Base-by-base conservation (phyloP, 2,797 vertebrate species). In the Lateolabrax maculatus region DNA sequence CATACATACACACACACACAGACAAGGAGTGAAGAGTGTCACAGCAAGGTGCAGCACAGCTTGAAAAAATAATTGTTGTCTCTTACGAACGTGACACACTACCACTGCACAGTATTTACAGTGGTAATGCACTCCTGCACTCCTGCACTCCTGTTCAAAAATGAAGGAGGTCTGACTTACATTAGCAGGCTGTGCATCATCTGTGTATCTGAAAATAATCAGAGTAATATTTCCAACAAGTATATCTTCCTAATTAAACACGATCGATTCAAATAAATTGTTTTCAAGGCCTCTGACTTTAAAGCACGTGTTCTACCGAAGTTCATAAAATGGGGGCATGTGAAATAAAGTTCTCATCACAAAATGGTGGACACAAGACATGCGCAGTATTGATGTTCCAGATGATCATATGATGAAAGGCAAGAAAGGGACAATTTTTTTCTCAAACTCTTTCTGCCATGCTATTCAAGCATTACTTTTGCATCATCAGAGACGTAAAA, bases 331-430 rank as follows among this genome's bases (percentile, higher is more conserved):
- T 93, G 93, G 94, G 81, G 85, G 88, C 89, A 75, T 34, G 78
- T 77, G 86, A 52, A 84, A 41, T 81, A 71, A 85, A 75, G 81
- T 84, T 84, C 60, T 70, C 68, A 81, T 80, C 87, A 93, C 93
- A 94, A 95, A 94, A 95, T 94, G 94, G 94, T 80, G 91, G 93
- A 87, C 64, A 36, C 4, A 43, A 79, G 83, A 84, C 90, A 90
- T 90, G 88, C 87, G 91, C 91, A 90, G 83, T 80, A 25, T 77
- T 39, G 66, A 77, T 36, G 64, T 82, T 77, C 69, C 58, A 51
- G 37, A 77, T 72, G 49, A 81, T 78, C 75, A 31, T 46, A 69
- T 37, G 41, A 81, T 57, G 58, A 79, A 80, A 75, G 25, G 49
- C 34, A 68, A 65, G 25, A 69, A 69, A 69, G 23, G 48, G 19